Percentiles rank a stretch among this genome's conserved stretches.
These are phyloP conservation scores for Cotesia vestalis DNA, from an alignment of 1,140 invertebrate species.

Conservation along the genomic window DNA sequence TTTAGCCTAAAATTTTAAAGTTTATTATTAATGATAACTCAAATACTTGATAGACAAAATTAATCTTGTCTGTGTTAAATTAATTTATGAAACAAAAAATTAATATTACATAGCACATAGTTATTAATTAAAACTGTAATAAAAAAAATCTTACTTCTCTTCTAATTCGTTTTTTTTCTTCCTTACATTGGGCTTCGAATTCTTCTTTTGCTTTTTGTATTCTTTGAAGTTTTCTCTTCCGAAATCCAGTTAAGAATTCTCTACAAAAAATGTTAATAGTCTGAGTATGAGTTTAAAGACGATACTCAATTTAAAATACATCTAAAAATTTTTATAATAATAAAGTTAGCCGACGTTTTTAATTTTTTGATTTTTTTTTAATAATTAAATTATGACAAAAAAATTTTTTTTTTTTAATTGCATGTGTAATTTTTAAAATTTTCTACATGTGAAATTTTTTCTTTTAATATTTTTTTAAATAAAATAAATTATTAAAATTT, in stretches of 20 bases:
- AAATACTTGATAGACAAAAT: not conserved
- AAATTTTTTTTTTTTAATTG: no score
- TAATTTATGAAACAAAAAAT: no score
- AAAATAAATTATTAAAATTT: no score
- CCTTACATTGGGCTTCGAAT: conserved; percentile 74
- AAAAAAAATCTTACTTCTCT: conserved; percentile 67
- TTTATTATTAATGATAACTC: conserved; percentile 9
- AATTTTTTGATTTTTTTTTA: no score
- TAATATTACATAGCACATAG: not conserved
- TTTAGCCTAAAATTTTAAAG: conserved; percentile 64
- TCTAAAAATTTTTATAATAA: not conserved
- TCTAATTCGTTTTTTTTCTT: conserved; percentile 78
- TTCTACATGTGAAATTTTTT: no score
- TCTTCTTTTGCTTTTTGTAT: conserved; percentile 76
- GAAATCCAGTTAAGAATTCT: conserved; percentile 81
- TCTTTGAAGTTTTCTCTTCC: conserved; percentile 77
- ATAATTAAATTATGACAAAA: no score
- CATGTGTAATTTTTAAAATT: no score
- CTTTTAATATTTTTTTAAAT: no score
- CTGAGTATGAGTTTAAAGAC: not conserved
- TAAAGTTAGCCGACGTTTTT: no score
- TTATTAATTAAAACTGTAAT: conserved; percentile 7
- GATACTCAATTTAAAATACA: no score
- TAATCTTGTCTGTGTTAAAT: no score
- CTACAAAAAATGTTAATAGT: conserved; percentile 52